A percentile compares a stretch with the other conserved stretches of the same genome.
These are phyloP conservation scores for Apteryx mantelli DNA, from an alignment of 2,113 vertebrate species.

Conservation along the genomic window DNA sequence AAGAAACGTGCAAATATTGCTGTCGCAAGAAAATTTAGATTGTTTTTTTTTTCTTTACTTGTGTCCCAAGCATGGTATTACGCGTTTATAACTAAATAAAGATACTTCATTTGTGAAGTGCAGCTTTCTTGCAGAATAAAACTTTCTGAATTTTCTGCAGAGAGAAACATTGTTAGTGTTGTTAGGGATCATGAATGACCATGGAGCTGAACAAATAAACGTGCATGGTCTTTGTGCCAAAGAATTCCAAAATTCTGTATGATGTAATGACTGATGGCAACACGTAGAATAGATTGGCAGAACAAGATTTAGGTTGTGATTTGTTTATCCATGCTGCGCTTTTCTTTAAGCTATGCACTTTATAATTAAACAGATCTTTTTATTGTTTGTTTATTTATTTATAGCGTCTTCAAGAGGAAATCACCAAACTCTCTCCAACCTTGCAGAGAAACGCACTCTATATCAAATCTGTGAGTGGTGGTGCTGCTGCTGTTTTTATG, in stretches of 20 bases:
- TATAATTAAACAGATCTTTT: background rate
- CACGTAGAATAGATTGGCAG: background rate
- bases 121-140: background rate
- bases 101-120: background rate
- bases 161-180: background rate
- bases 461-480: slow-evolving; percentile 92
- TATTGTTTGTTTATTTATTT: background rate
- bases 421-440: slow-evolving; percentile 94
- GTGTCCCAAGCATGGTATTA: background rate
- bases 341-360: background rate
- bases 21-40: background rate
- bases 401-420: slow-evolving; percentile 97
- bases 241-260: background rate
- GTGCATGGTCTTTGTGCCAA: background rate
- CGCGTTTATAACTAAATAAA: background rate
- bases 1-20: background rate
- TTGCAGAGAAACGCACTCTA: slow-evolving; percentile 97
- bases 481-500: background rate
- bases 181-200: background rate
- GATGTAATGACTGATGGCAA: background rate
- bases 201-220: background rate
- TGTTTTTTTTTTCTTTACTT: background rate
- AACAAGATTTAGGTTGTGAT: background rate
- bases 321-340: background rate
- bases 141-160: background rate